These are phyloP conservation scores for Esox masquinongy DNA, from an alignment of 2,797 vertebrate species.

Conservation along the genomic window DNA sequence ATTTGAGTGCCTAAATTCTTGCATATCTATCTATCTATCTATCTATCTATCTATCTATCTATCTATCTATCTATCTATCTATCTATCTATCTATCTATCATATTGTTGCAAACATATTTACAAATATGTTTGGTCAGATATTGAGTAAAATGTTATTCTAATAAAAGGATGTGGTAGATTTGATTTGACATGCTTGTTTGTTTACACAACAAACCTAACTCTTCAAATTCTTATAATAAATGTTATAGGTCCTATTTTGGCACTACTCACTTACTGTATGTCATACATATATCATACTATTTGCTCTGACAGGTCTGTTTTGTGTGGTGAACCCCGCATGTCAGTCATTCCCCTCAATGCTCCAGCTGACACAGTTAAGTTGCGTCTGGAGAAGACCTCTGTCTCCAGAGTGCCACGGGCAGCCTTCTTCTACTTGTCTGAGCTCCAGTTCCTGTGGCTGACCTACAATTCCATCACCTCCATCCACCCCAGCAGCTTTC, in stretches of 20 bases:
- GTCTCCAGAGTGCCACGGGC: constrained; percentile 82
- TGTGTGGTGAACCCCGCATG: constrained; percentile 87
- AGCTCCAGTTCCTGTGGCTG: constrained; percentile 89
- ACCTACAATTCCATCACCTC: constrained; percentile 84
- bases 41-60: too few relatives aligned
- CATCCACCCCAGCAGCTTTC: constrained; percentile 86
- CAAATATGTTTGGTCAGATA: neutral
- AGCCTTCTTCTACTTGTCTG: constrained; percentile 89
- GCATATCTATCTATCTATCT: too few relatives aligned
- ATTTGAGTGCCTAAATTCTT: neutral
- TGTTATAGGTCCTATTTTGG: neutral
- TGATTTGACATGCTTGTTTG: neutral
- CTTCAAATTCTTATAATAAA: neutral
- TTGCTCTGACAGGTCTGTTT: constrained; percentile 74
- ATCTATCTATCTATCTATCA: neutral
- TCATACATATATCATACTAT: constrained; percentile 11
- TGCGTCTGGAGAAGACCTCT: constrained; percentile 88
- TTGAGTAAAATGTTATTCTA: neutral
- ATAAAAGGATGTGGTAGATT: neutral
- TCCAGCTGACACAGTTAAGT: constrained; percentile 84
- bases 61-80: too few relatives aligned
- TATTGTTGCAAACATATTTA: neutral
- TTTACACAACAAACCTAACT: neutral
- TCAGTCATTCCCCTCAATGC: constrained; percentile 82
- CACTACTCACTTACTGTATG: neutral